Evolutionary conservation across 2,888 invertebrate species (phyloP).

Genomic region (Epiblema foenella): DNA sequence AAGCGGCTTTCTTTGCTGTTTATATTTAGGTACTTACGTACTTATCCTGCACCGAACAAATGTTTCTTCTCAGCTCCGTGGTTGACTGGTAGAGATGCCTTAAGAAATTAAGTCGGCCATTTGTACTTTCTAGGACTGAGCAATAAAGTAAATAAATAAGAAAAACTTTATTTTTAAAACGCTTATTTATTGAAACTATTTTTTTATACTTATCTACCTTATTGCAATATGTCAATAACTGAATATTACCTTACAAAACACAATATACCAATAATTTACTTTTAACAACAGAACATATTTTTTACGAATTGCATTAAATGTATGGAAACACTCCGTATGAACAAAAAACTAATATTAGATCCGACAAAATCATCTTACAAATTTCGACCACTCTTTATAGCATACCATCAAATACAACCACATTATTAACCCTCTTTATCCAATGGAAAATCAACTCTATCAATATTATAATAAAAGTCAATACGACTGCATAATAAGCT

Average conservation of each 20-base stretch:
- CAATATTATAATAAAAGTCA: constrained; percentile 9
- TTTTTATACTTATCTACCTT: too few species aligned
- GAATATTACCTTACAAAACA: background rate
- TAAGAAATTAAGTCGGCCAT: too few species aligned
- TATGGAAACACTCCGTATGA: constrained; percentile 50
- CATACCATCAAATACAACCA: constrained; percentile 44
- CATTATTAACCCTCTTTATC: constrained; percentile 37
- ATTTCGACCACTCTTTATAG: constrained; percentile 56
- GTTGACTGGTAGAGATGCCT: too few species aligned
- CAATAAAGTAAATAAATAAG: too few species aligned
- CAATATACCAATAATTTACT: background rate
- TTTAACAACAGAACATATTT: constrained; percentile 12
- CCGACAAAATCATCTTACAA: constrained; percentile 60
- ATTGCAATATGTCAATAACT: background rate
- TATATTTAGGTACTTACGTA: too few species aligned
- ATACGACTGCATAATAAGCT: constrained; percentile 12
- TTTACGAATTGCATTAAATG: constrained; percentile 43
- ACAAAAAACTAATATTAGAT: constrained; percentile 54
- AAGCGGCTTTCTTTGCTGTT: too few species aligned
- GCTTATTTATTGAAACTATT: too few species aligned
- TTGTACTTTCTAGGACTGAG: too few species aligned
- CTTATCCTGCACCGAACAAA: too few species aligned
- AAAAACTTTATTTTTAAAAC: too few species aligned
- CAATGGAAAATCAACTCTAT: constrained; percentile 47
- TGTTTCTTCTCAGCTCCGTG: too few species aligned